phyloP scores from a whole-genome alignment of 2,888 invertebrate genomes.

The Steinernema scapterisci region DNA sequence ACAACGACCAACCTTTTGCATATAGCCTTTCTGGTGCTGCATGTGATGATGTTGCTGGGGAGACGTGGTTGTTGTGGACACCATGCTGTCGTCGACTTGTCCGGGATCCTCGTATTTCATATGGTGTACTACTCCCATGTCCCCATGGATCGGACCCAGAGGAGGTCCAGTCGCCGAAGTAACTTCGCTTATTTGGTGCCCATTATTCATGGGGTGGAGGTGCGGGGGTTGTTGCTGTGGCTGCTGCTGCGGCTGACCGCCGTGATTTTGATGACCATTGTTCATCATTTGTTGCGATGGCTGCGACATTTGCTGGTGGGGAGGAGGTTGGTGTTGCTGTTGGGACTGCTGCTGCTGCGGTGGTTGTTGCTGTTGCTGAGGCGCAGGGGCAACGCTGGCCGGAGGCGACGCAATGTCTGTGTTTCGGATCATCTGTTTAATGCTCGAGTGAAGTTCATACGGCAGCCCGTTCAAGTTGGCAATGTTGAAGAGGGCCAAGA shows the following conservation, averaged over 20 bases:
- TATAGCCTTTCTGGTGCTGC: background rate
- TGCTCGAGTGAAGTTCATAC: slow-evolving; percentile 53
- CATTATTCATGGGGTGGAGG: slow-evolving; percentile 21
- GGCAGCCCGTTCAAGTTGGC: slow-evolving; percentile 57
- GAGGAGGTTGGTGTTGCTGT: background rate
- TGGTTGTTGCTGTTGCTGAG: background rate
- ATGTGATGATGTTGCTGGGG: slow-evolving; percentile 11
- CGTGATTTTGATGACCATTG: slow-evolving; percentile 17
- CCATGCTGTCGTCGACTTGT: slow-evolving; percentile 17
- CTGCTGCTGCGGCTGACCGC: slow-evolving; percentile 20
- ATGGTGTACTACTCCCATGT: background rate
- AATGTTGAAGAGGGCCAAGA: slow-evolving; percentile 57
- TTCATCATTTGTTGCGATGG: slow-evolving; percentile 17
- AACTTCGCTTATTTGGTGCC: slow-evolving; percentile 29
- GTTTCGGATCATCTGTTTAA: slow-evolving; percentile 37
- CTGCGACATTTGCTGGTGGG: background rate
- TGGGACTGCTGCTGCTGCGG: background rate
- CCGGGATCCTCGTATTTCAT: slow-evolving; percentile 25
- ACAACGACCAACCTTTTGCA: slow-evolving; percentile 31
- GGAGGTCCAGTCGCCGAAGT: slow-evolving; percentile 15
- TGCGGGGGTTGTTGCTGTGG: slow-evolving; percentile 27
- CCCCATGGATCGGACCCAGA: slow-evolving; percentile 5
- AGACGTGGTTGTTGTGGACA: slow-evolving; percentile 20
- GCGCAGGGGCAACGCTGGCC: background rate
- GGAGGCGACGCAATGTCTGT: slow-evolving; percentile 2